A percentile compares a stretch with the other conserved stretches of the same genome.
These are phyloP conservation scores for Leptopilina myrica DNA, from an alignment of 2,888 invertebrate genomes.

Conservation along the genomic window DNA sequence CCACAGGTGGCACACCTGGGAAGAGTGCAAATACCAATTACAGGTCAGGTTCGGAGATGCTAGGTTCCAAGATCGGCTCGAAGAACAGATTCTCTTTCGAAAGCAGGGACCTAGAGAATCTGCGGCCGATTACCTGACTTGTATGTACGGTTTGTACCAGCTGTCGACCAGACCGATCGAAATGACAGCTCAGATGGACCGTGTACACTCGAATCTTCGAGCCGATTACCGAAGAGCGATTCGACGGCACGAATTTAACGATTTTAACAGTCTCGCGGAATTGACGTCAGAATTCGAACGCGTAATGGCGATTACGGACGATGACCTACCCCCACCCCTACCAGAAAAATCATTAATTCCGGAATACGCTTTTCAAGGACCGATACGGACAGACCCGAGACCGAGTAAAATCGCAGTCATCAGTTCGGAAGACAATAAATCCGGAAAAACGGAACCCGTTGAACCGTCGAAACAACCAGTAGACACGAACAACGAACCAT, in stretches of 20 bases:
- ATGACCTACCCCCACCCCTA: conserved; percentile 23
- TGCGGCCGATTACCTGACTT: conserved; percentile 33
- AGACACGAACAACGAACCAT: too few species aligned
- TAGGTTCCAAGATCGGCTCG: conserved; percentile 21
- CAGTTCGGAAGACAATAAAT: too few species aligned
- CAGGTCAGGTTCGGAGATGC: conserved; percentile 23
- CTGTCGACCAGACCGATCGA: conserved; percentile 19
- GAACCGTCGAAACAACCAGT: too few species aligned
- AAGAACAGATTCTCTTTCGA: not conserved
- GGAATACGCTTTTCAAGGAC: not conserved
- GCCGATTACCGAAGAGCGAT: conserved; percentile 32
- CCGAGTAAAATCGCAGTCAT: too few species aligned
- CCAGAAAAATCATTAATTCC: not conserved
- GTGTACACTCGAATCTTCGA: conserved; percentile 41
- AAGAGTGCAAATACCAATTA: conserved; percentile 41
- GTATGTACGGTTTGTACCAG: conserved; percentile 23
- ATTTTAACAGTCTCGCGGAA: not conserved
- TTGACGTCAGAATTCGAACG: not conserved
- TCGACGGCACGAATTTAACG: not conserved
- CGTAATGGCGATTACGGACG: not conserved
- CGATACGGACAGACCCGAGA: too few species aligned
- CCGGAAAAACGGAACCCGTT: too few species aligned
- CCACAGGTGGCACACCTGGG: conserved; percentile 16
- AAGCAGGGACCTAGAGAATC: conserved; percentile 14
- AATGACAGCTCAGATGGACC: conserved; percentile 40